phyloP scores from a whole-genome alignment of 2,888 invertebrate species.

The Melikaiella ostensackeni region DNA sequence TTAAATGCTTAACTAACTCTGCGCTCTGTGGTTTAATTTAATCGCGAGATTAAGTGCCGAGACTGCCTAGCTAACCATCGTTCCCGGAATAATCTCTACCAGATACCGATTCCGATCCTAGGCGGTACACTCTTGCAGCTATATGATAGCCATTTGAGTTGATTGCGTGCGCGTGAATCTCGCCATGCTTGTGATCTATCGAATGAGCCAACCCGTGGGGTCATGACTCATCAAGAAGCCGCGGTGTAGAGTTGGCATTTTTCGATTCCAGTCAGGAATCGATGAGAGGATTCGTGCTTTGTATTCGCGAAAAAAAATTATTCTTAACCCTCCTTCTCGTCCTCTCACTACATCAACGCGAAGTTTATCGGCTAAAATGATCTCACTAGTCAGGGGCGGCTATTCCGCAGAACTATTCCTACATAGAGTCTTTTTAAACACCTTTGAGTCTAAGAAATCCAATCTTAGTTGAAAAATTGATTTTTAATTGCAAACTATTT shows the following conservation, averaged over 20 bases:
- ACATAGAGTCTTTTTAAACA: not conserved
- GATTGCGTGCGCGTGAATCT: slow-evolving; percentile 69
- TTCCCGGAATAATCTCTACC: slow-evolving; percentile 64
- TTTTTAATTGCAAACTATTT: slow-evolving; percentile 7
- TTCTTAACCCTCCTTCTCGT: slow-evolving; percentile 24
- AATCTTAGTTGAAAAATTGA: too few species aligned
- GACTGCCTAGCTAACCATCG: slow-evolving; percentile 61
- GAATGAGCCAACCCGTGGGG: slow-evolving; percentile 54
- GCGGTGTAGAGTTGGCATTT: slow-evolving; percentile 56
- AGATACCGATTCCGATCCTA: slow-evolving; percentile 61
- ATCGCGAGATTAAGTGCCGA: slow-evolving; percentile 74
- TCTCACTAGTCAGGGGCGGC: slow-evolving; percentile 25
- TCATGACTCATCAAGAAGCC: slow-evolving; percentile 65
- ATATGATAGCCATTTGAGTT: slow-evolving; percentile 58
- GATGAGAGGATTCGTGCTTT: slow-evolving; percentile 44
- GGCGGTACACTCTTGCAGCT: slow-evolving; percentile 27
- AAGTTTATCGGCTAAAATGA: slow-evolving; percentile 12
- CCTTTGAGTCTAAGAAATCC: too few species aligned
- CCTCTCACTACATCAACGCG: not conserved
- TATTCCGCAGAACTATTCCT: not conserved
- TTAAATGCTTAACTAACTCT: slow-evolving; percentile 76
- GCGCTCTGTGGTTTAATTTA: slow-evolving; percentile 75
- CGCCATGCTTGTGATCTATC: slow-evolving; percentile 66
- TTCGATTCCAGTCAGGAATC: slow-evolving; percentile 58
- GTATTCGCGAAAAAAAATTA: slow-evolving; percentile 44